phyloP scores from a whole-genome alignment of 2,113 vertebrate species.

The Stomatorhinus ivindoensis region DNA sequence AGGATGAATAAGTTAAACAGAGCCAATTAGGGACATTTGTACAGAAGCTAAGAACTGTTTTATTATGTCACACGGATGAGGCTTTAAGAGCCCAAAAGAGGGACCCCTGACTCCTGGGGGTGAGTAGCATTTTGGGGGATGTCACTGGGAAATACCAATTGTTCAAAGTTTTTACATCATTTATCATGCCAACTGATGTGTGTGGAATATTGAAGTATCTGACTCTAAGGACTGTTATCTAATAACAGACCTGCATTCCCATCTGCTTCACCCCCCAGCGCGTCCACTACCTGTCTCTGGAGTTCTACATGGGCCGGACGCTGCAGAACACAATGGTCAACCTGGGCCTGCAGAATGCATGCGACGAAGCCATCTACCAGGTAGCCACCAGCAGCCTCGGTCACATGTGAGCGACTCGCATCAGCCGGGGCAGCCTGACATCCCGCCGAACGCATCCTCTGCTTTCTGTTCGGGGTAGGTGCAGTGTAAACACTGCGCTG shows the following conservation, averaged over 20 bases:
- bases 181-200: not conserved
- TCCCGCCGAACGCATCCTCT: not conserved
- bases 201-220: not conserved
- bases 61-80: not conserved
- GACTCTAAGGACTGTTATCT: not conserved
- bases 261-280: conserved; percentile 44
- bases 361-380: conserved; percentile 82
- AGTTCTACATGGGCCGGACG: conserved; percentile 86
- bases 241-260: not conserved
- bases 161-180: not conserved
- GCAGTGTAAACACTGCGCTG: not conserved
- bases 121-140: not conserved
- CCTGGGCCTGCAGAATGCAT: conserved; percentile 75
- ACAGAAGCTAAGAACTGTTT: not conserved
- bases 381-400: conserved; percentile 41
- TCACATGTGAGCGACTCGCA: not conserved
- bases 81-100: not conserved
- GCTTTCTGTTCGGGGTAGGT: not conserved
- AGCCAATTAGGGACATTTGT: not conserved
- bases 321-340: conserved; percentile 88
- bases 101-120: not conserved
- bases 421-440: not conserved
- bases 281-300: conserved; percentile 79
- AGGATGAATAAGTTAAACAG: not conserved
- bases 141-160: not conserved